Conservation (phyloP, 2,797 vertebrate genomes). For the Cephalopachus bancanus region DNA sequence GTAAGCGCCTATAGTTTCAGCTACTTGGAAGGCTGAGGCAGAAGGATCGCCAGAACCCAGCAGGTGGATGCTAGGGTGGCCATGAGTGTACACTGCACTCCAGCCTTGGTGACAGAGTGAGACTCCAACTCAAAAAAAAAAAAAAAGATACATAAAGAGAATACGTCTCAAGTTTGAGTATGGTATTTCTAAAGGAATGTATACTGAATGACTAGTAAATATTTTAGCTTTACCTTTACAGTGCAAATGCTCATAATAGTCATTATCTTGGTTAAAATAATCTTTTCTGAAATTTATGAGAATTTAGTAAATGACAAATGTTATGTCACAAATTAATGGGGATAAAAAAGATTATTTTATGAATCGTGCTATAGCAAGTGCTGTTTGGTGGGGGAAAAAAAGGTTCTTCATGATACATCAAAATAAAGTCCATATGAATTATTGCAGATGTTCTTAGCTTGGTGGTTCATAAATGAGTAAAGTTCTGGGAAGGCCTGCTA, state of each 20-base stretch:
- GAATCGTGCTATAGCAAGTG: not conserved
- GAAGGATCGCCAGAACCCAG: no score
- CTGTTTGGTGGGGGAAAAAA: not conserved
- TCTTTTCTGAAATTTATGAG: constrained; percentile 23
- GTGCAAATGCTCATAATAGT: not conserved
- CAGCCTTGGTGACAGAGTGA: no score
- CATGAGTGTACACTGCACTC: no score
- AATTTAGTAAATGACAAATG: not conserved
- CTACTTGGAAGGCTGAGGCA: no score
- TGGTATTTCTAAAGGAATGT: not conserved
- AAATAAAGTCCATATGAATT: not conserved
- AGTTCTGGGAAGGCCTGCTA: not conserved
- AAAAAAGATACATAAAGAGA: not conserved
- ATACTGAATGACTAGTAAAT: not conserved
- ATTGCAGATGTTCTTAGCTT: not conserved
- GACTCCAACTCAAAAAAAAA: no score
- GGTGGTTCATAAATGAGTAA: not conserved
- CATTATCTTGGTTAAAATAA: not conserved
- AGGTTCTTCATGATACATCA: not conserved
- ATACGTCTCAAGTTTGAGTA: not conserved
- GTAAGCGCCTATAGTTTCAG: no score
- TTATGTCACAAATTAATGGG: not conserved
- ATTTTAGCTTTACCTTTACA: not conserved
- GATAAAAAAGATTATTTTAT: not conserved
- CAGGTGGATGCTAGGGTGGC: no score